Conservation (phyloP, 2,113 vertebrate species). For the Sula dactylatra region DNA sequence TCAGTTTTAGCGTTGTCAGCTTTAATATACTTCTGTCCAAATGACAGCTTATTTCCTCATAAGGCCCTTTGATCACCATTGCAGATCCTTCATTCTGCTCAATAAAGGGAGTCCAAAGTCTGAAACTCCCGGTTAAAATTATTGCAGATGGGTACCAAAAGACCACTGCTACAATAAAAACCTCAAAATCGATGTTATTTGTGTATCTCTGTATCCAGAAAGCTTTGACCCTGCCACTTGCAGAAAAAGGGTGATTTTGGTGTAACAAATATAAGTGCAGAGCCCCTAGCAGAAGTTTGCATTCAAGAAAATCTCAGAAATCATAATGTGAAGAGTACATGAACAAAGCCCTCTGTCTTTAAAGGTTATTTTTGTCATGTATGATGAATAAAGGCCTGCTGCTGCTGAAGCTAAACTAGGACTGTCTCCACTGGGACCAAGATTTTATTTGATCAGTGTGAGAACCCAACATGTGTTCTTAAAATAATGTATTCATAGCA, state of each 20-base stretch:
- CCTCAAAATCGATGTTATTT: conserved; percentile 29
- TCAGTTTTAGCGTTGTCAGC: conserved; percentile 70
- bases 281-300: neutral
- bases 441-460: neutral
- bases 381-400: neutral
- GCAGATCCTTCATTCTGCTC: conserved; percentile 66
- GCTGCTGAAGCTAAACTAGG: neutral
- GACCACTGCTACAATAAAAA: conserved; percentile 37
- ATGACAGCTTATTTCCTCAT: conserved; percentile 72
- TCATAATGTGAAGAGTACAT: neutral
- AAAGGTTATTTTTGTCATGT: neutral
- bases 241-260: conserved; percentile 56
- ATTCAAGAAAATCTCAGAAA: neutral
- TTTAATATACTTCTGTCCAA: conserved; percentile 71
- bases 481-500: neutral
- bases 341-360: conserved; percentile 40
- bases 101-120: conserved; percentile 56
- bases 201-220: conserved; percentile 71
- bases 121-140: conserved; percentile 24
- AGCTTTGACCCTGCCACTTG: conserved; percentile 69
- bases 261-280: conserved; percentile 68
- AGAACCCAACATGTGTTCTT: neutral
- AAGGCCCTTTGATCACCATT: conserved; percentile 71
- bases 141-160: conserved; percentile 26
- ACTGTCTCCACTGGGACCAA: neutral